These are phyloP conservation scores for Phyllotreta cruciferae DNA, from an alignment of 2,888 invertebrate genomes.

Conservation along the genomic window DNA sequence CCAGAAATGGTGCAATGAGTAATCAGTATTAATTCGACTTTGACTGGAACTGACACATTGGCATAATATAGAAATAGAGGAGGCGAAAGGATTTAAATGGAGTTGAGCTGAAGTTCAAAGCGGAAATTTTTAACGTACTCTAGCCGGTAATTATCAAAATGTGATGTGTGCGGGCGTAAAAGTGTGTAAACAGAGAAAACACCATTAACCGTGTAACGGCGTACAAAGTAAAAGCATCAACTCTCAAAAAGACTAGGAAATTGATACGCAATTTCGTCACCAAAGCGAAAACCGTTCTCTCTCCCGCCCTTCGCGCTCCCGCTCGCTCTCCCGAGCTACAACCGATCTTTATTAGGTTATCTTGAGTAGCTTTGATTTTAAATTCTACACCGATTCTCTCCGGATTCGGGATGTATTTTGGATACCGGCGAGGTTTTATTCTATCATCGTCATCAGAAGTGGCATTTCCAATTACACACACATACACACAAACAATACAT, in stretches of 20 bases:
- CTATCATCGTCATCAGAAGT: constrained; percentile 20
- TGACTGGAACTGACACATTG: no score
- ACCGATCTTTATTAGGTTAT: constrained; percentile 48
- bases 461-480: constrained; percentile 27
- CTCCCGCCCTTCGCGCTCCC: constrained; percentile 27
- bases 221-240: constrained; percentile 47
- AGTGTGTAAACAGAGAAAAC: constrained; percentile 42
- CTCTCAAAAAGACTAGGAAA: constrained; percentile 51
- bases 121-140: constrained; percentile 24
- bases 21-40: no score
- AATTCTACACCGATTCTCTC: constrained; percentile 50
- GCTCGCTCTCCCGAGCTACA: constrained; percentile 30
- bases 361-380: constrained; percentile 54
- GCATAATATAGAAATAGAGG: no score
- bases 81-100: no score
- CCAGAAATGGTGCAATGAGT: no score
- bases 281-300: constrained; percentile 35
- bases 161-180: constrained; percentile 38
- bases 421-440: constrained; percentile 33
- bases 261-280: constrained; percentile 54
- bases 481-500: constrained; percentile 6
- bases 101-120: constrained; percentile 24
- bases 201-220: constrained; percentile 34
- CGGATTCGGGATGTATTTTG: constrained; percentile 29
- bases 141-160: constrained; percentile 33